Evolutionary conservation across 2,113 vertebrate species (phyloP).

Genomic region (Garra rufa): DNA sequence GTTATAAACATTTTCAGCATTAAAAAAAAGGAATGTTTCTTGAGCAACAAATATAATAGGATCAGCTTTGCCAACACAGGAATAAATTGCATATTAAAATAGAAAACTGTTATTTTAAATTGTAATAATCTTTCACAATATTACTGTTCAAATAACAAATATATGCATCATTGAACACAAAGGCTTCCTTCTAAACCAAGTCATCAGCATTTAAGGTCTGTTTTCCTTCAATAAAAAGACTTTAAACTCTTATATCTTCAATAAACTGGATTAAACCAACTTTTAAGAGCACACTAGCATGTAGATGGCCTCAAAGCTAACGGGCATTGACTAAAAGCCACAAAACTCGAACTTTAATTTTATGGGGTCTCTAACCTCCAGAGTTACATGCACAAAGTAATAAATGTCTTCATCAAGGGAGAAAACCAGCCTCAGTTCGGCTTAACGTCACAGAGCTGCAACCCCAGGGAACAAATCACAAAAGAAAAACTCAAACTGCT

Average conservation of each 20-base stretch:
- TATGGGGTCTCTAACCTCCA: slow-evolving; percentile 5
- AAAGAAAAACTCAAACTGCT: slow-evolving; percentile 27
- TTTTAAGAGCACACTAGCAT: background rate
- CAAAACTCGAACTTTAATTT: background rate
- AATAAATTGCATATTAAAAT: no score
- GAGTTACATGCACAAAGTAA: background rate
- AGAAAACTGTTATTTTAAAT: no score
- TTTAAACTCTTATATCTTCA: background rate
- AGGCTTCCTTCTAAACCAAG: no score
- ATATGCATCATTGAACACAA: no score
- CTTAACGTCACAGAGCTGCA: background rate
- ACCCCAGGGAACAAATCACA: slow-evolving; percentile 47
- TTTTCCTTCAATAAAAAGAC: background rate
- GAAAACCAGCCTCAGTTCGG: background rate
- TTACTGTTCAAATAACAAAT: no score
- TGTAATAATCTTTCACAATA: no score
- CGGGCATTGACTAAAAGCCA: background rate
- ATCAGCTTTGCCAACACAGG: no score
- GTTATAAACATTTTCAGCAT: no score
- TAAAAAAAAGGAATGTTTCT: no score
- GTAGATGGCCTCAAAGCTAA: slow-evolving; percentile 4
- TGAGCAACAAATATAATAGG: no score
- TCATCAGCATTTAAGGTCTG: no score
- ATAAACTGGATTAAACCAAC: background rate
- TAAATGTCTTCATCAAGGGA: background rate